A percentile compares a stretch with the other conserved stretches of the same genome.
phyloP scores from a whole-genome alignment of 2,888 invertebrate genomes.

The Nemotelus nigrinus region DNA sequence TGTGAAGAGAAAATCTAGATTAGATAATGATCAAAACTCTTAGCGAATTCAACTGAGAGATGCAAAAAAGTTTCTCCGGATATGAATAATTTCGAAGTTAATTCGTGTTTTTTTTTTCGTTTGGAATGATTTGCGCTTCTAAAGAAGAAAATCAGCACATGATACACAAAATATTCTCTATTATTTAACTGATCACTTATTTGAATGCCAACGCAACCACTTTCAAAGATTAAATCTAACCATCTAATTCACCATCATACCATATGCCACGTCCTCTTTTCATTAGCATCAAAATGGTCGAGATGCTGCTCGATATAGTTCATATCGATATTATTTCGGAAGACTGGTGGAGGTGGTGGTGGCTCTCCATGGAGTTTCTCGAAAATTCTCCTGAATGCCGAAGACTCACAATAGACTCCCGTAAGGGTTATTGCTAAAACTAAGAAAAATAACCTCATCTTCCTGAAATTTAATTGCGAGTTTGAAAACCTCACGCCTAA shows the following conservation, averaged over 20 bases:
- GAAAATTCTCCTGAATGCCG: slow-evolving; percentile 57
- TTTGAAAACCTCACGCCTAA: neutral
- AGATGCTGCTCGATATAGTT: slow-evolving; percentile 65
- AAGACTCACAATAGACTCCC: slow-evolving; percentile 32
- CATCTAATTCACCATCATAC: slow-evolving; percentile 5
- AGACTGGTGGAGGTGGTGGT: slow-evolving; percentile 54
- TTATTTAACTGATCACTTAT: no score
- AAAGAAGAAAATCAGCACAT: no score
- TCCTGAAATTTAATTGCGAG: neutral
- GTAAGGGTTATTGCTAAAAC: slow-evolving; percentile 3
- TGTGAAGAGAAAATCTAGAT: neutral
- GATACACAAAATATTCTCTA: no score
- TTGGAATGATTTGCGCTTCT: no score
- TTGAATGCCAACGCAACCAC: no score
- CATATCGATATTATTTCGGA: slow-evolving; percentile 35
- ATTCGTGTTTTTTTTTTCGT: neutral
- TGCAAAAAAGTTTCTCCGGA: no score
- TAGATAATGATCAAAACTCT: no score
- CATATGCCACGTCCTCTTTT: slow-evolving; percentile 69
- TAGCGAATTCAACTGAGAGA: no score
- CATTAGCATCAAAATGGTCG: slow-evolving; percentile 69
- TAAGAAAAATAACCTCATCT: slow-evolving; percentile 24
- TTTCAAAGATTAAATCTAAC: no score
- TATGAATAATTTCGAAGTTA: neutral
- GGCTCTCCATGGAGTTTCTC: slow-evolving; percentile 65